Evolutionary conservation across 35 echinoderm and acorn worm species (phyloP).

Genomic region (Patiria miniata): DNA sequence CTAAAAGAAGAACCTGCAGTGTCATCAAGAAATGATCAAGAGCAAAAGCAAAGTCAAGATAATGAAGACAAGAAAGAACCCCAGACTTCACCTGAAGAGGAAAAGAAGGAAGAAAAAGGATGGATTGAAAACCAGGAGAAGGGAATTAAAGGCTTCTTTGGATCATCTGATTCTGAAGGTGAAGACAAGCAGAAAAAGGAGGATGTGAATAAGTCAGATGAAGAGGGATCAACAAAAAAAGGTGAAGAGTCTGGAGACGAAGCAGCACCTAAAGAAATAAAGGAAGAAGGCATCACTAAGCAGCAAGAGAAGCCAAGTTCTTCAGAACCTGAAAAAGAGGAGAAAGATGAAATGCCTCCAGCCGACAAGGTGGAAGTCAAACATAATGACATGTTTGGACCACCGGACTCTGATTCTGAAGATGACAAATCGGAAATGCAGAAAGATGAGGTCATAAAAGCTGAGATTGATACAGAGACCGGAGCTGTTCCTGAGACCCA

Average conservation of each 20-base stretch:
- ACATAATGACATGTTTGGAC: too few species aligned
- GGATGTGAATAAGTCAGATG: not conserved
- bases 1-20: too few species aligned
- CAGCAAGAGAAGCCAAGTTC: too few species aligned
- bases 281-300: not conserved
- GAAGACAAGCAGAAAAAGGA: slow-evolving; percentile 18
- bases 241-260: not conserved
- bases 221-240: not conserved
- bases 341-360: too few species aligned
- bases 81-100: not conserved
- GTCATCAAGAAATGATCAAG: too few species aligned
- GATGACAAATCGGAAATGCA: not conserved
- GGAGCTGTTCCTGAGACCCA: not conserved
- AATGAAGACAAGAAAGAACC: too few species aligned
- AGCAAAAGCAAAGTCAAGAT: too few species aligned
- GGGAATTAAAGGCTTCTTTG: not conserved
- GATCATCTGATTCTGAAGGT: slow-evolving; percentile 22
- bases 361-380: too few species aligned
- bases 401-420: not conserved
- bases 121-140: too few species aligned
- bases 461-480: not conserved
- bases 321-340: too few species aligned
- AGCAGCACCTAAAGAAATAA: not conserved
- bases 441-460: not conserved
- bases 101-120: not conserved